Evolutionary conservation across 2,797 vertebrate species (phyloP), one percentile per base, ranked within the genome.

Genomic region (Acrocephalus scirpaceus): DNA sequence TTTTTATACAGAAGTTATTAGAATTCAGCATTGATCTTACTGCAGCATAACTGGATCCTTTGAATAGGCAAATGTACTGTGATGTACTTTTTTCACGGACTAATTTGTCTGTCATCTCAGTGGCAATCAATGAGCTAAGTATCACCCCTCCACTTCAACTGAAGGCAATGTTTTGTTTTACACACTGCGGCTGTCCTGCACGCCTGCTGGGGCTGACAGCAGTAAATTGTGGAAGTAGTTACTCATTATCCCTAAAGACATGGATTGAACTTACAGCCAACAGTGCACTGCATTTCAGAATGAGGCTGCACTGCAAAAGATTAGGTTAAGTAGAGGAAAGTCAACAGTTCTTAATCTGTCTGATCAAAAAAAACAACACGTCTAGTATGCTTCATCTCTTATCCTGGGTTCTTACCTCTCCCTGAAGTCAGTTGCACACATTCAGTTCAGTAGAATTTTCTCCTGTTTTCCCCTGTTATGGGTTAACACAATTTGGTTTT

Each of bases 301-400:
- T 7, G 42, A 72, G 16, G 23, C 6, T 58, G 44, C 32, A 8
- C 10, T 80, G 40, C 18, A 76, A 79, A n/a, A 86, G 4, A 7
- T 51, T 62, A 34, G 7, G 8, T 56, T 30, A 73, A 44, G 8
- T 5, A 64, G 13, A 79, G 13, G 40, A 73, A 94, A 84, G 11
- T 22, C 16, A 92, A 36, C 4, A 34, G 16, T 45, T 78, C 11
- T 38, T 57, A n/a, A 84, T 45, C 44, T 58, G 7, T 8, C 26
- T 50, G 21, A 70, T 26, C 10, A 66, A 65, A 81, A 81, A 15
- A 1, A 4, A 1, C 0, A 0, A 0, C 9, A 34, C 4, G 4
- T 32, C 14, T 30, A 45, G 6, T 27, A 47, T 26, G 23, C 5
- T 83, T 84, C 27, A 22, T 15, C 65, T 38, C 9, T 15, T 14